Evolutionary conservation across 1,140 invertebrate genomes (phyloP), one percentile per base, ranked within the genome.

Genomic region (Cydia pomonella): DNA sequence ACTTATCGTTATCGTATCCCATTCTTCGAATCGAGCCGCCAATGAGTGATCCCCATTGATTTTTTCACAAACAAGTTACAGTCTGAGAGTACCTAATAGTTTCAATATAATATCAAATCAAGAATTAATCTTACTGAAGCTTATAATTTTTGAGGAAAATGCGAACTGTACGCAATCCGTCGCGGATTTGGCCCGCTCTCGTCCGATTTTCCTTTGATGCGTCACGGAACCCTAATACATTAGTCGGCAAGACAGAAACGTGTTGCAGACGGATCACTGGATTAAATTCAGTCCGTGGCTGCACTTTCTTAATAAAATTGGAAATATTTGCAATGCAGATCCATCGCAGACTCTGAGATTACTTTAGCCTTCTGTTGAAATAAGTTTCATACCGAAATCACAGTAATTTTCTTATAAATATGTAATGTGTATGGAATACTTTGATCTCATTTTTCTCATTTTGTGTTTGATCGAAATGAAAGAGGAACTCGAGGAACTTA

Each of bases 261-360:
- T 69, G 64, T 41, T 33, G 27, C 64, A 38, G 64, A 69, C n/a
- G 64, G 64, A 69, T 69, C 64, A 33, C 64, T 72, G 73, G 79
- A 83, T 84, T 83, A 79, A 82, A 84, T 84, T 80, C 81, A 78
- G 66, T 76, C 77, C 63, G 76, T 77, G 75, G 79, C 79, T 83
- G 83, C 80, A 80, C 75, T 82, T 80, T 82, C 80, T 83, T 86
- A 82, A 84, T 85, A 87, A 86, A 86, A 84, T 86, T 79, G 80
- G 80, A 83, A 79, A 82, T 78, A 87, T 87, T 87, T 85, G 86
- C 86, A 87, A 84, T 84, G 84, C 84, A 85, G 81, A 87, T 86
- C 73, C 71, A 63, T 79, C 72, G 75, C 77, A 75, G 79, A 76
- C 75, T 79, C 64, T 73, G 78, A 81, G 79, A 83, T 85, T 87